These are phyloP conservation scores for Ormyrus labotus DNA, from an alignment of 2,888 invertebrate species.

Conservation along the genomic window DNA sequence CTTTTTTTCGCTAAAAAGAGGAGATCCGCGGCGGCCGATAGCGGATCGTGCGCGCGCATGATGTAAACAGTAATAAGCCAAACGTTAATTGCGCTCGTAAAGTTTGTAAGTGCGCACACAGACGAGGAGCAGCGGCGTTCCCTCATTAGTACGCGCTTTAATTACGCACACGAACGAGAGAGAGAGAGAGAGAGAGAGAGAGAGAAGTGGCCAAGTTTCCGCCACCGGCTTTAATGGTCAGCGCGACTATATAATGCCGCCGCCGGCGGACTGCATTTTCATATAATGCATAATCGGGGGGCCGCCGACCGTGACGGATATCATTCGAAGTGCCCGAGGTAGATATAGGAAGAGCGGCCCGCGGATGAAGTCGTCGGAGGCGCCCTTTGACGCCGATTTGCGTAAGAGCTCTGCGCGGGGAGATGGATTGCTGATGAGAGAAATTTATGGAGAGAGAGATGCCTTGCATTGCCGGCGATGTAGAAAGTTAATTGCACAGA, in stretches of 20 bases:
- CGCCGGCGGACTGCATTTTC: constrained; percentile 55
- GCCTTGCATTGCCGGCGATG: not conserved
- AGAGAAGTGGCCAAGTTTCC: not conserved
- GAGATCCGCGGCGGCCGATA: constrained; percentile 63
- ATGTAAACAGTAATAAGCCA: constrained; percentile 66
- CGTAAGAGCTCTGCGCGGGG: too few species aligned
- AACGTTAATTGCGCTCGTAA: constrained; percentile 67
- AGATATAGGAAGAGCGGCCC: not conserved
- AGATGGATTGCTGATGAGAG: not conserved
- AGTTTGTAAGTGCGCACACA: constrained; percentile 45
- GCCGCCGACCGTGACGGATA: constrained; percentile 56
- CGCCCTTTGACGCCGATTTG: too few species aligned
- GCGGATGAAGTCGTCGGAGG: constrained; percentile 14
- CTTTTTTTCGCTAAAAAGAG: constrained; percentile 36
- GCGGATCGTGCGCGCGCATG: constrained; percentile 48
- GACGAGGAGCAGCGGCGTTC: not conserved
- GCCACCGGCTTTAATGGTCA: constrained; percentile 16
- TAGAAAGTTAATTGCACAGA: constrained; percentile 32
- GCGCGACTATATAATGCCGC: not conserved
- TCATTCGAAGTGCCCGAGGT: constrained; percentile 20
- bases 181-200: constrained; percentile 1
- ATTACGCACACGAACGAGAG: constrained; percentile 15
- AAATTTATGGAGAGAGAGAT: constrained; percentile 29
- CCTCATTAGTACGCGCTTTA: constrained; percentile 43
- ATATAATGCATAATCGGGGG: constrained; percentile 40